phyloP scores from a whole-genome alignment of 2,797 vertebrate genomes.

The Coregonus ussuriensis region DNA sequence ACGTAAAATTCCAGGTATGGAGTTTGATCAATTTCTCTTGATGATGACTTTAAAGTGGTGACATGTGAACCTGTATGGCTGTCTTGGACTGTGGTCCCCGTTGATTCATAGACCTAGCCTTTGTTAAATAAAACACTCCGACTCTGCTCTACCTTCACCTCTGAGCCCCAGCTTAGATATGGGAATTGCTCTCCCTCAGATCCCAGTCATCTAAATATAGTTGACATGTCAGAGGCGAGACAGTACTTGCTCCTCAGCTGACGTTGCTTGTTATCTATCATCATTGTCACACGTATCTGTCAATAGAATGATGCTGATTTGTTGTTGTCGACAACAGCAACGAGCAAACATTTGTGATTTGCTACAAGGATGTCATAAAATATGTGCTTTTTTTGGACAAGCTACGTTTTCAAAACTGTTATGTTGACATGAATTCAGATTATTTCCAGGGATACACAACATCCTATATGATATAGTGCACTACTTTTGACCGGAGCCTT shows the following conservation, averaged over 20 bases:
- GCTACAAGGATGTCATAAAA: slow-evolving; percentile 16
- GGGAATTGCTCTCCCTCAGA: neutral
- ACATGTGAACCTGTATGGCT: neutral
- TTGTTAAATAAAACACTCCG: neutral
- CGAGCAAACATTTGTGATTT: slow-evolving; percentile 6
- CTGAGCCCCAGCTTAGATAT: slow-evolving; percentile 6
- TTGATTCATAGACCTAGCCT: slow-evolving; percentile 22
- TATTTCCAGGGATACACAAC: no score
- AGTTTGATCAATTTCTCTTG: slow-evolving; percentile 49
- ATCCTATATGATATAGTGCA: no score
- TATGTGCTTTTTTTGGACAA: no score
- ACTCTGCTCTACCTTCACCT: slow-evolving; percentile 4
- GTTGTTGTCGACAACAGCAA: slow-evolving; percentile 11
- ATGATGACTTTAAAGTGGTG: slow-evolving; percentile 43
- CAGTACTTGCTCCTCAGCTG: neutral
- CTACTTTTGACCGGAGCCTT: no score
- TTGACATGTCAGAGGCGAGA: slow-evolving; percentile 7
- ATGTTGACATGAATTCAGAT: no score
- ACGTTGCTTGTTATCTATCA: slow-evolving; percentile 2
- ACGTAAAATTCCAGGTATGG: neutral
- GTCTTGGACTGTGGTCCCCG: slow-evolving; percentile 35
- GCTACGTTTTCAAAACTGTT: no score
- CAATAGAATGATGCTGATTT: slow-evolving; percentile 9
- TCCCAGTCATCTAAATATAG: neutral
- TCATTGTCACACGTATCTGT: slow-evolving; percentile 3